Evolutionary conservation across 2,888 invertebrate genomes (phyloP), one percentile per base, ranked within the genome.

Genomic region (Cryptocheilus praepositus): DNA sequence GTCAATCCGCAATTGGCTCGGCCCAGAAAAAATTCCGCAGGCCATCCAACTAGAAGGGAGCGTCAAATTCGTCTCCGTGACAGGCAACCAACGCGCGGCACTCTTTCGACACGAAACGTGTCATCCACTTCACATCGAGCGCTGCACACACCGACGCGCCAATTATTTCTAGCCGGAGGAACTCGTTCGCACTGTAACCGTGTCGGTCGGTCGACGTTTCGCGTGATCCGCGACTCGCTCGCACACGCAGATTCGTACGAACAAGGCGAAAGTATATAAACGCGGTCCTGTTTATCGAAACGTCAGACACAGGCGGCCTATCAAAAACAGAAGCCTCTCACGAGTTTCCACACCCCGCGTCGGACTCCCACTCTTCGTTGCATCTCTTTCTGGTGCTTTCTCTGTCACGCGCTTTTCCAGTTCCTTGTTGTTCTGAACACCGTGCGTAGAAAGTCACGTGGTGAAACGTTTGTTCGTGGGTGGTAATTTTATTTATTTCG

Each of bases 251-350:
- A 49, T 18, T 55, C 28, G 70, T 57, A 56, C 59, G 63, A 70
- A 64, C 58, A 73, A 64, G 71, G 66, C 69, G 73, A 76, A 74
- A 73, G 72, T 76, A 72, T 73, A 77, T 75, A 75, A 76, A 77
- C 76, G 77, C 67, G 70, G 73, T 59, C 49, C 74, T 81, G 83
- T 86, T 85, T 85, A 86, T 85, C 84, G 83, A 86, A 85, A 86
- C 84, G 86, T 86, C 86, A 86, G 75, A 74, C 70, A 76, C 86
- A 86, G 86, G 76, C 77, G 63, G 63, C 73, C 81, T 72, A 82
- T 81, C 82, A 82, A 81, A 81, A 81, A 65, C 81, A 81, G 81
- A 76, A 78, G 46, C 62, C 67, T 70, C 70, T 74, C 18, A 15
- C 36, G 44, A 56, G 56, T 44, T 46, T 49, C 51, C 59, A 25